phyloP scores from a whole-genome alignment of 2,888 invertebrate genomes.

The Phaedon cochleariae region DNA sequence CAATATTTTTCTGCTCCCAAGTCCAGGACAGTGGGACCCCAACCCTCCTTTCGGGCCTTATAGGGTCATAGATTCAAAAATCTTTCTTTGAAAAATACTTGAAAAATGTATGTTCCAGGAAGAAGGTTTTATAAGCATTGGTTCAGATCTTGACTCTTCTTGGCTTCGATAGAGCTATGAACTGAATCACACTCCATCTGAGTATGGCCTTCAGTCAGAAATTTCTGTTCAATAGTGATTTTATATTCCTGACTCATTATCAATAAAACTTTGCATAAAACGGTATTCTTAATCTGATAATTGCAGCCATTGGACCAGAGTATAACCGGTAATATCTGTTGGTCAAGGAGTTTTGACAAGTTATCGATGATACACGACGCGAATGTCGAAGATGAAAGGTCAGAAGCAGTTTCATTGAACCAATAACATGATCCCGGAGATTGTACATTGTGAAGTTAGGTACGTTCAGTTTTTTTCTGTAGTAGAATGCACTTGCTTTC shows the following conservation, averaged over 20 bases:
- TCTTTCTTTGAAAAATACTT: neutral
- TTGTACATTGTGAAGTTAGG: slow-evolving; percentile 5
- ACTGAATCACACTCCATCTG: slow-evolving; percentile 6
- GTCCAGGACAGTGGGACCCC: slow-evolving; percentile 4
- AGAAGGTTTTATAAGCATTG: neutral
- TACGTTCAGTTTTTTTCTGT: neutral
- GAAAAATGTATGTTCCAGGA: slow-evolving; percentile 2
- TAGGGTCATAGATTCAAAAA: neutral
- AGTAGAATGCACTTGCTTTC: neutral
- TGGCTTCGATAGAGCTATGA: neutral
- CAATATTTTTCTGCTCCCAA: slow-evolving; percentile 7
- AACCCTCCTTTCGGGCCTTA: slow-evolving; percentile 9
- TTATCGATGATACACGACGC: neutral
- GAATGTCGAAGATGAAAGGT: neutral
- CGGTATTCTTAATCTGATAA: neutral
- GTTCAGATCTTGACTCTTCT: neutral
- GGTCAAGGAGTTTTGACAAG: neutral
- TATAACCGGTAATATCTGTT: neutral
- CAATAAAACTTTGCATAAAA: neutral
- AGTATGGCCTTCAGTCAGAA: neutral
- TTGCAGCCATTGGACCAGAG: neutral
- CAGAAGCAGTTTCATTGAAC: neutral
- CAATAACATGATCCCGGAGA: neutral
- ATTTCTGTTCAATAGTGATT: neutral
- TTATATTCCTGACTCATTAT: neutral